Evolutionary conservation across 2,113 vertebrate species (phyloP).

Genomic region (Sclerurus mexicanus): DNA sequence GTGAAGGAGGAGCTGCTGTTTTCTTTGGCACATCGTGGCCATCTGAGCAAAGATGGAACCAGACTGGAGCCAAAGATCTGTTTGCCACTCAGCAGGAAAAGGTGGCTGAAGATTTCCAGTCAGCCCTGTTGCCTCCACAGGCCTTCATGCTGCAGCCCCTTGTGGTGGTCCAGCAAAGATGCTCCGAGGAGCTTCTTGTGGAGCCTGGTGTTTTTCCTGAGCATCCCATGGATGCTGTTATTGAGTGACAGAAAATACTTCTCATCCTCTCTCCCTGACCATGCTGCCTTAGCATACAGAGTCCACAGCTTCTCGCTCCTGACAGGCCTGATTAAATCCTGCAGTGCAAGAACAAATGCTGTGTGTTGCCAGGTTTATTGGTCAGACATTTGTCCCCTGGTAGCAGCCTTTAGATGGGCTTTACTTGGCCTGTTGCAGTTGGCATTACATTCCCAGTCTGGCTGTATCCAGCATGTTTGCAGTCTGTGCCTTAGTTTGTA

Average conservation of each 20-base stretch:
- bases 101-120: neutral
- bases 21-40: neutral
- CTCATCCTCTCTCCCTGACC: neutral
- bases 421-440: neutral
- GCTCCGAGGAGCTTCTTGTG: neutral
- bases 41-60: conserved; percentile 2
- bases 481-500: neutral
- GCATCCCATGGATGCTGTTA: neutral
- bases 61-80: neutral
- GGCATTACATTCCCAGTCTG: neutral
- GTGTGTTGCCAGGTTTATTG: neutral
- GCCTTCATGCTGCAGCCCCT: fast-evolving
- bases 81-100: neutral
- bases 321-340: neutral
- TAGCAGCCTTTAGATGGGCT: neutral
- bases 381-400: neutral
- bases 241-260: neutral
- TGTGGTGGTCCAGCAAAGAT: neutral
- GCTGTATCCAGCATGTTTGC: neutral
- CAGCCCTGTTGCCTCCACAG: neutral
- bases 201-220: neutral
- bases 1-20: neutral
- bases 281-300: neutral
- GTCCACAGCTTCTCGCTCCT: neutral
- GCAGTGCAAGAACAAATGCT: neutral